Base-by-base conservation (phyloP, 2,113 vertebrate genomes). In the Istiophorus platypterus region DNA sequence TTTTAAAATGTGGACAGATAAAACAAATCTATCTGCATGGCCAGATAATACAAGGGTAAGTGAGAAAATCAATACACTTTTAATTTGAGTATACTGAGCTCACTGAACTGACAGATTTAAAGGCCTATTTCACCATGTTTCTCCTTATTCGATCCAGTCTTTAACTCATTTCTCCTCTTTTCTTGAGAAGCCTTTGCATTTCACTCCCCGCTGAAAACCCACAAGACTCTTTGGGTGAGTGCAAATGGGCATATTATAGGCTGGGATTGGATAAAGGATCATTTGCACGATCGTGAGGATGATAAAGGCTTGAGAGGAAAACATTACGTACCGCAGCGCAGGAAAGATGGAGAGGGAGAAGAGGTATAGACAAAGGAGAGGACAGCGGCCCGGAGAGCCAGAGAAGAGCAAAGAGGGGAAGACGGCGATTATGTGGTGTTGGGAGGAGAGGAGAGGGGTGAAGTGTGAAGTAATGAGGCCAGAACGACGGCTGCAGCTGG, bases 401-500 rank as follows among this genome's bases (percentile, higher is more conserved):
- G 45, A 58, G 57, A 72, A 24, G 56, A 63, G 72, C 17, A 39
- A 70, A 29, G 58, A 57, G 65, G 27, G 49, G 74, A 51, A 70
- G 75, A 71, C 9, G 5, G 64, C 17, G 74, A 91, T 88, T 76
- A 80, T 69, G 76, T 68, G 73, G 62, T 64, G 78, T 26, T 78
- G 76, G 52, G 76, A 74, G 80, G 70, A 72, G 73, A 69, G 26
- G 45, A 76, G 83, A 86, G 71, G 66, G 78, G 77, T 84, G 84
- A 91, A 76, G 84, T 90, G 79, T 86, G 81, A 89, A 89, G 86
- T 85, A 89, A 90, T 91, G 88, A 84, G 88, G 88, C 85, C 88
- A 88, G 80, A 80, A 87, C 64, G 84, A 87, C 58, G 76, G 65
- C 83, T 91, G 88, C 89, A 92, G 91, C 88, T 91, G 89, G 78